Evolutionary conservation across 1,140 invertebrate genomes (phyloP).

Genomic region (Drosophila setifemur): DNA sequence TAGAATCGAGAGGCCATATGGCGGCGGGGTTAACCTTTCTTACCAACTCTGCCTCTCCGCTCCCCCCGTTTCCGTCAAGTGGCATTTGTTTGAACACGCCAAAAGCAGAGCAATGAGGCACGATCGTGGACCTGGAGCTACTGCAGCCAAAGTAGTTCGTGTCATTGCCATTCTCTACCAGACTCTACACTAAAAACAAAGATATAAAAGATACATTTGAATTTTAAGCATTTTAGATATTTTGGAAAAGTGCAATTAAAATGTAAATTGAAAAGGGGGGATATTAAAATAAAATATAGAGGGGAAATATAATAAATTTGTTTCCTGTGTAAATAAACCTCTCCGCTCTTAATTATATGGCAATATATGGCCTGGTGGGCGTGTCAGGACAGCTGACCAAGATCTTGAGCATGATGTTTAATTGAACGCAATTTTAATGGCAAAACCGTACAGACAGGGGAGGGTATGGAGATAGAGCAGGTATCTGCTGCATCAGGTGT

Average conservation of each 20-base stretch:
- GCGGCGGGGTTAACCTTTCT: background rate
- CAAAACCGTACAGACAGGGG: constrained; percentile 9
- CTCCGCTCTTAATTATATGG: constrained; percentile 76
- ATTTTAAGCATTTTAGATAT: too few relatives aligned
- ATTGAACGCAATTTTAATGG: constrained; percentile 70
- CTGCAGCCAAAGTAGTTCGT: constrained; percentile 50
- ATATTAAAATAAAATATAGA: too few relatives aligned
- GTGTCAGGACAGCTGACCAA: constrained; percentile 52
- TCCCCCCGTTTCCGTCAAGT: background rate
- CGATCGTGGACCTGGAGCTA: constrained; percentile 37
- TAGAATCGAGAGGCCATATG: constrained; percentile 21
- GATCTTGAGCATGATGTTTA: constrained; percentile 62
- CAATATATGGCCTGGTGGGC: constrained; percentile 49
- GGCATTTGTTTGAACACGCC: constrained; percentile 58
- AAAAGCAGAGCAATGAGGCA: constrained; percentile 42
- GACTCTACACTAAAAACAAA: constrained; percentile 24
- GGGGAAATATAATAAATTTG: too few relatives aligned
- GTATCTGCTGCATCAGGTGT: background rate
- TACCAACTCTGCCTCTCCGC: background rate
- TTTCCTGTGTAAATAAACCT: too few relatives aligned
- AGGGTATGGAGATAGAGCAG: background rate
- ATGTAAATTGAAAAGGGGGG: too few relatives aligned
- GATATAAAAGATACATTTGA: too few relatives aligned
- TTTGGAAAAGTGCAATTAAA: too few relatives aligned
- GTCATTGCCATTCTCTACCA: constrained; percentile 76